Conservation (phyloP, 2,797 vertebrate genomes). For the Crocodylus rhombifer region DNA sequence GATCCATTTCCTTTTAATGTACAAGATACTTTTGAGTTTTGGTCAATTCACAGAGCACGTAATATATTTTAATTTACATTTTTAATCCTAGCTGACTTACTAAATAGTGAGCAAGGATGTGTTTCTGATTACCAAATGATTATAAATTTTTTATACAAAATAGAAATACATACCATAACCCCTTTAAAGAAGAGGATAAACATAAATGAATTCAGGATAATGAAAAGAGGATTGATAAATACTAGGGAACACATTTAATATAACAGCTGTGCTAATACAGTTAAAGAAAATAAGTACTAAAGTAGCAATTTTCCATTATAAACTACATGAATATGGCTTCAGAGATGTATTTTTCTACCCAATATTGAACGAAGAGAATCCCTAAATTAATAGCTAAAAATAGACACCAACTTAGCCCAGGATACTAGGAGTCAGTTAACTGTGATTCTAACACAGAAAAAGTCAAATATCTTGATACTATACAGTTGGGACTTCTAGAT, state of each 20-base stretch:
- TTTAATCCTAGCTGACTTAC: not conserved
- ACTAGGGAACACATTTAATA: not conserved
- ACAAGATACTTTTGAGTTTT: not conserved
- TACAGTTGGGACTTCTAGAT: not conserved
- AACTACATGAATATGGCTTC: not conserved
- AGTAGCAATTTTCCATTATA: not conserved
- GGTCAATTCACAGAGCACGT: not conserved
- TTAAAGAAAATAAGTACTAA: not conserved
- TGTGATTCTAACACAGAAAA: not conserved
- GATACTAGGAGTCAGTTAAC: not conserved
- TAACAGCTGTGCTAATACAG: not conserved
- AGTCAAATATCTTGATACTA: not conserved
- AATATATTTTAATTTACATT: not conserved
- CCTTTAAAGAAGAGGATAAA: not conserved
- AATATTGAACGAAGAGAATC: not conserved
- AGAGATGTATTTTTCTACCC: not conserved
- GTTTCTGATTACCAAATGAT: not conserved
- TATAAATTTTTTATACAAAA: too few relatives aligned
- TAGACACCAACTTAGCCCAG: not conserved
- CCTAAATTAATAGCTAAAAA: not conserved
- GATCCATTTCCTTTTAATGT: not conserved
- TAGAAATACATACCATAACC: not conserved
- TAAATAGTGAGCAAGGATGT: not conserved
- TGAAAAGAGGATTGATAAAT: not conserved
- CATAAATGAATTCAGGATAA: not conserved